These are phyloP conservation scores for Panurus biarmicus DNA, from an alignment of 2,113 vertebrate genomes.

Conservation along the genomic window DNA sequence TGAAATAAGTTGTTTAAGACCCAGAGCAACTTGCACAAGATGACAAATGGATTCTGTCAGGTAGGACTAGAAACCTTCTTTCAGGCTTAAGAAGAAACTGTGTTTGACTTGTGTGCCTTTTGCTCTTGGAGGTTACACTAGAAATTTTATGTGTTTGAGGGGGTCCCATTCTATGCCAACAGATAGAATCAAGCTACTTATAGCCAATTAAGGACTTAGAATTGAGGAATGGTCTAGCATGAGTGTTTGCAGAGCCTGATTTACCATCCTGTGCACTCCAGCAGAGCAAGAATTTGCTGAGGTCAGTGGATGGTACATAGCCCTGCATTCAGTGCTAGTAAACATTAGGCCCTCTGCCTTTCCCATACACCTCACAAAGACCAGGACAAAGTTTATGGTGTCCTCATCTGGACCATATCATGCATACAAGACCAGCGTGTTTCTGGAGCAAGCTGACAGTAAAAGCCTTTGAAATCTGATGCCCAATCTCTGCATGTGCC, in stretches of 20 bases:
- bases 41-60: background rate
- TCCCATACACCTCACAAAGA: background rate
- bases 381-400: background rate
- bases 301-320: background rate
- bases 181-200: background rate
- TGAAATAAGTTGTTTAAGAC: background rate
- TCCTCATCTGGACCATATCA: background rate
- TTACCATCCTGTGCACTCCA: background rate
- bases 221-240: background rate
- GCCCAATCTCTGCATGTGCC: background rate
- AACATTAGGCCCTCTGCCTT: background rate
- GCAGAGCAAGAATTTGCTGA: background rate
- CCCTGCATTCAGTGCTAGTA: background rate
- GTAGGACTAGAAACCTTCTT: background rate
- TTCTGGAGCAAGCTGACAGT: background rate
- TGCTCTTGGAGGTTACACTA: background rate
- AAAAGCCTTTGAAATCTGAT: background rate
- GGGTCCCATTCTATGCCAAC: background rate
- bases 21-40: background rate
- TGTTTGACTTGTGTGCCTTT: background rate
- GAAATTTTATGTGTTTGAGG: background rate
- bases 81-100: background rate
- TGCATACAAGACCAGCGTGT: accelerated
- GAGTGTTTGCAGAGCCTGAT: background rate
- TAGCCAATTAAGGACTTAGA: background rate